Evolutionary conservation across 2,888 invertebrate species (phyloP), one percentile per base, ranked within the genome.

Genomic region (Drosophila histrio): DNA sequence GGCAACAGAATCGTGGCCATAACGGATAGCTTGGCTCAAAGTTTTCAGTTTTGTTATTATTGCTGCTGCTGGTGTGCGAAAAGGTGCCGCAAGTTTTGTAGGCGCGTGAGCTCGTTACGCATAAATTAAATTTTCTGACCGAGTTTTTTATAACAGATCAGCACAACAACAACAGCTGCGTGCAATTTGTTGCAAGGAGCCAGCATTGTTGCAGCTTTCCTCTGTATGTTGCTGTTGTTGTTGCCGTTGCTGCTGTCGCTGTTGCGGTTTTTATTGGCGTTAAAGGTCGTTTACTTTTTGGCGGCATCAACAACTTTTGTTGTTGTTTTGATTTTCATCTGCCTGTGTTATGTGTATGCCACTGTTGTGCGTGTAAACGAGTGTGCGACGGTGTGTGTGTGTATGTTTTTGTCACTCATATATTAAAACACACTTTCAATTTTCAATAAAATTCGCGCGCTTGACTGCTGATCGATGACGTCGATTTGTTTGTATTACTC

Each of bases 271-370:
- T 89, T 83, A 89, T 89, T 88, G 90, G 89, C 86, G 77, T 74
- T 88, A 90, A 90, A 90, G 90, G 90, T 89, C 90, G 90, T 90
- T 89, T 89, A 90, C 90, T 90, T 90, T 90, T 90, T 82, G 90
- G 89, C 88, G 77, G 76, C 79, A 87, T 87, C 80, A 86, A 82
- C 87, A 80, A 88, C 87, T 85, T 83, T 87, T 82, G 82, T 88
- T 79, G 87, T 79, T 83, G 73, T 74, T 88, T 83, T 78, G 76
- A 87, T 87, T 83, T 82, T 87, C 82, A 83, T 83, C 88, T 87
- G 83, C 69, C 76, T 67, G 63, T 64, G 57, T 39, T 22, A 59
- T 38, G 58, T 66, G 59, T 26, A 47, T 56, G 59, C 59, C 15
- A 26, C 34, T 49, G 61, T 32, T 59, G 43, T 49, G 39, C 38